Base-by-base conservation (phyloP, 2,888 invertebrate species). In the Aromia moschata region DNA sequence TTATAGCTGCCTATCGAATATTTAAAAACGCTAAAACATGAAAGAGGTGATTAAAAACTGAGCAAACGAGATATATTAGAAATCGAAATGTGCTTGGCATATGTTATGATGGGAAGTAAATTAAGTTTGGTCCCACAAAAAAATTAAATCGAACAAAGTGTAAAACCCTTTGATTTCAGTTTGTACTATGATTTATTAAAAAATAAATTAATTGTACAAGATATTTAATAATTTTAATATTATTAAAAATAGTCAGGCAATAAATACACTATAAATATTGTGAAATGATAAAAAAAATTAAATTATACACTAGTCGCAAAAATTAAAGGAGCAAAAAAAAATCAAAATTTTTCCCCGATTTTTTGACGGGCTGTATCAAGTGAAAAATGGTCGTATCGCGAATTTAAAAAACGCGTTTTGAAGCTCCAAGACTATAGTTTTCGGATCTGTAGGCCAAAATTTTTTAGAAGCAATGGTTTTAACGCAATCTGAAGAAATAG, bases 121-220 rank as follows among this genome's bases (percentile, higher is more conserved):
- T 17, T 25, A 58, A 47, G 44, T 12, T 60, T 60, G 59, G 59
- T 60, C 59, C 59, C 59, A 56, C 46, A 60, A 60, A 49, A 56
- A 55, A 60, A 59, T n/a, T 43, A 4, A 43, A 3, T 40, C 15
- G 14, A 51, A 49, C 40, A 40, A 51, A 38, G 17, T 53, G 36
- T 36, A 16, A 43, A 44, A 44, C 12, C 43, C 33, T 56, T 47
- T 55, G 45, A 55, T 55, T 55, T 55, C 20, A 37, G 55, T 55
- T 55, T 56, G 56, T 56, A 56, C 56, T 56, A 56, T 47, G 45
- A 45, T 45, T 47, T 41, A 41, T 47, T 53, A 38, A 56, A 40
- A 56, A 56, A 40, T 44, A 43, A 61, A 40, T 51, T 55, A 58
- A 37, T 43, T 47, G 12, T 37, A 56, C 11, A 40, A 49, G 25